phyloP scores from a whole-genome alignment of 2,888 invertebrate genomes.

The Cheilosia vulpina region DNA sequence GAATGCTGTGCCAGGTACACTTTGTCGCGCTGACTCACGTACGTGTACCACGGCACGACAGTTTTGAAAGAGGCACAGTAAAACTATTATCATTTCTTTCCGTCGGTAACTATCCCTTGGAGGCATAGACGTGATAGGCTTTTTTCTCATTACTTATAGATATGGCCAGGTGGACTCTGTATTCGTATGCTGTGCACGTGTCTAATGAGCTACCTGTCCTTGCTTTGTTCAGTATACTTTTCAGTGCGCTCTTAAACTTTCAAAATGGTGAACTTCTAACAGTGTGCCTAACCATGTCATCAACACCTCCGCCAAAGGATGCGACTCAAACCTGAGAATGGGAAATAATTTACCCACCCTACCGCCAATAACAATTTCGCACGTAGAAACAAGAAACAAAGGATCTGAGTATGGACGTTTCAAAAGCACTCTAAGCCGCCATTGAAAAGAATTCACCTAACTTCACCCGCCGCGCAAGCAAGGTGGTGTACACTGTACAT shows the following conservation, averaged over 20 bases:
- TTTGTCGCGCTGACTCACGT: background rate
- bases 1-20: constrained; percentile 11
- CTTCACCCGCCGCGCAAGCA: background rate
- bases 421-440: constrained; percentile 22
- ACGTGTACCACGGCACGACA: constrained; percentile 2
- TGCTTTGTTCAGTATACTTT: constrained; percentile 33
- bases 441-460: constrained; percentile 23
- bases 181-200: constrained; percentile 60
- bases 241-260: constrained; percentile 11
- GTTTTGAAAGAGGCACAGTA: constrained; percentile 29
- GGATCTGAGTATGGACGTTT: background rate
- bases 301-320: background rate
- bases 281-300: constrained; percentile 33
- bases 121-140: constrained; percentile 67
- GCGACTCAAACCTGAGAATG: constrained; percentile 14
- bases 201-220: constrained; percentile 59
- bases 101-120: constrained; percentile 48
- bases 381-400: no score
- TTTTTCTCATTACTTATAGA: constrained; percentile 58
- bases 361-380: background rate
- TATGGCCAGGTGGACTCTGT: constrained; percentile 21
- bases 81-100: constrained; percentile 18
- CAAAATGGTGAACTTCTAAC: constrained; percentile 28
- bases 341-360: constrained; percentile 32
- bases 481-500: constrained; percentile 1